Conservation (phyloP, 2,797 vertebrate species). For the Muscicapa comitata region DNA sequence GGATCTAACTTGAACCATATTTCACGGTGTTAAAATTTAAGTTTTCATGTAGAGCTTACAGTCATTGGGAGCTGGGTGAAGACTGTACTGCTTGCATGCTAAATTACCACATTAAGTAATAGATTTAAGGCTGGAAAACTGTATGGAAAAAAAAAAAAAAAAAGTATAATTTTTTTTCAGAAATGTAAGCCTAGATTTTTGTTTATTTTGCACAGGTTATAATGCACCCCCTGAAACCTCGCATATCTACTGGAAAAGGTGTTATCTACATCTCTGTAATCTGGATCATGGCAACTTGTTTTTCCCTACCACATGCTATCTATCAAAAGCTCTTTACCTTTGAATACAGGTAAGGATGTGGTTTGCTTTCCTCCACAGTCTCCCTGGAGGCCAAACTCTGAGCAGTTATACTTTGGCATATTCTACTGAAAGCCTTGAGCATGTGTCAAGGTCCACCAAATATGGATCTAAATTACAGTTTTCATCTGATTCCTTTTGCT, state of each 20-base stretch:
- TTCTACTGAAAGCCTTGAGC: not conserved
- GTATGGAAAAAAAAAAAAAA: not conserved
- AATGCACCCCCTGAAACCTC: slow-evolving; percentile 88
- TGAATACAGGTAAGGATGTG: slow-evolving; percentile 85
- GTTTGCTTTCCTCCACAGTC: not conserved
- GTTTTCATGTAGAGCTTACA: not conserved
- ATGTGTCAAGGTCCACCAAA: not conserved
- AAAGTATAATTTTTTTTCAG: not conserved
- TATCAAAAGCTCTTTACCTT: slow-evolving; percentile 93
- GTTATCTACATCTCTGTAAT: slow-evolving; percentile 82
- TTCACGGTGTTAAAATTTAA: not conserved
- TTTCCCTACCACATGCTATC: slow-evolving; percentile 93
- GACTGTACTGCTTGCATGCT: not conserved
- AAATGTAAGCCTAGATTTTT: not conserved
- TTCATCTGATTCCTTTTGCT: not conserved
- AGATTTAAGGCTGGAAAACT: not conserved
- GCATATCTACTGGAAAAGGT: slow-evolving; percentile 83
- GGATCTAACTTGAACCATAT: not conserved
- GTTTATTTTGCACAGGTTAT: slow-evolving; percentile 81
- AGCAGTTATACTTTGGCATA: not conserved
- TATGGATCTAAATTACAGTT: not conserved
- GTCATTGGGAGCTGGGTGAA: not conserved
- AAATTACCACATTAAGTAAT: not conserved
- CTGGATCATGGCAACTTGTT: slow-evolving; percentile 92
- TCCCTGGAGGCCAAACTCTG: not conserved